Evolutionary conservation across 2,113 vertebrate genomes (phyloP), one percentile per base, ranked within the genome.

Genomic region (Prionailurus viverrinus): DNA sequence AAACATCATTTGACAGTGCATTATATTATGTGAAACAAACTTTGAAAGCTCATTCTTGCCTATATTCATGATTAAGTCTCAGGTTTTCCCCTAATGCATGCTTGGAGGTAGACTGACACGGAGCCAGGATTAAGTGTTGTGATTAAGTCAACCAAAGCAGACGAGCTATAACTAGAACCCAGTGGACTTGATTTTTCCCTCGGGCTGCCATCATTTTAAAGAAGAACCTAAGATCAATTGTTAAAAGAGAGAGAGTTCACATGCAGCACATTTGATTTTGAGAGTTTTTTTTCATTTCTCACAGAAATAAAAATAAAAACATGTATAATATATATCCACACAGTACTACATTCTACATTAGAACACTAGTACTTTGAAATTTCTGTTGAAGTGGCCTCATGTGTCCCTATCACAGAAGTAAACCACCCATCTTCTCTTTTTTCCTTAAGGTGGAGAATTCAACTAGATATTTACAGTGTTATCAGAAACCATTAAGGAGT

Each of bases 401-500:
- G 21, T 66, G 25, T 90, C 51, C 29, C 12, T 78, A 68, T 91
- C 41, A 73, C 12, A 71, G 63, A 86, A 92, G 14, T 36, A 84
- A 3, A 2, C 4, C 19, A 4, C 27, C 33, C 0, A 61, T 61
- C 21, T 21, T 61, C 16, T 11, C 15, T 48, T 11, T 15, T 27
- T 79, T 12, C 53, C 74, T 63, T 58, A 73, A 83, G 27, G 81
- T 94, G 55, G 19, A 45, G 39, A 91, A 41, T 94, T 69, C 36
- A 82, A 11, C 27, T 29, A 89, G 82, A 65, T 94, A 53, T 96
- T 93, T 92, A 81, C 25, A 79, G 25, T 66, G 4, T 86, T 94
- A 63, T 79, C 61, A 93, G 81, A 91, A 96, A 85, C 58, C 65
- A 45, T 63, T n/a, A 83, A 80, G 41, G 48, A 91, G 45, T 93